Evolutionary conservation across 2,113 vertebrate genomes (phyloP).

Genomic region (Pedionomus torquatus): DNA sequence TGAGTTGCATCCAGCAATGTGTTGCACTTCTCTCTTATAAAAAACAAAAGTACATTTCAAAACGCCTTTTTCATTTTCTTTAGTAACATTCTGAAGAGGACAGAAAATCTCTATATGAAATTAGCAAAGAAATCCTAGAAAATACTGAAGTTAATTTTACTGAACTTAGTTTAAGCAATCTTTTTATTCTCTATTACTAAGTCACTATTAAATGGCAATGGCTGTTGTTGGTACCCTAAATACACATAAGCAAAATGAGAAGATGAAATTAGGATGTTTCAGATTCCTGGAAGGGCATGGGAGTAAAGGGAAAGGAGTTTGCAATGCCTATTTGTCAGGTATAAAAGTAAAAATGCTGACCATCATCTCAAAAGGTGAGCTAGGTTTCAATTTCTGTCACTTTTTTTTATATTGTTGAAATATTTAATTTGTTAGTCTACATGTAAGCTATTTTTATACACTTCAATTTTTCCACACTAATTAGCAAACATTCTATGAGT

Average conservation of each 20-base stretch:
- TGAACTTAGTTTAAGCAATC: background rate
- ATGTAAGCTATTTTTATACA: background rate
- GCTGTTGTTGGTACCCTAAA: background rate
- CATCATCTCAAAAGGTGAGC: background rate
- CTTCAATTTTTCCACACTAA: background rate
- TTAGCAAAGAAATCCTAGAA: background rate
- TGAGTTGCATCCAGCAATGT: background rate
- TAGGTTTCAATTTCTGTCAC: background rate
- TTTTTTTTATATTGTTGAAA: background rate
- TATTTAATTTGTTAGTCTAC: background rate
- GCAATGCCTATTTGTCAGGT: background rate
- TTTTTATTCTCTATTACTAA: constrained; percentile 13
- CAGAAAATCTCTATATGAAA: background rate
- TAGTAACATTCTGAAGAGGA: background rate
- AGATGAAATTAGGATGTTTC: background rate
- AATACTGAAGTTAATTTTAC: background rate
- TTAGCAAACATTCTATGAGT: background rate
- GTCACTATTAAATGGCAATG: background rate
- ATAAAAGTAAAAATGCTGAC: background rate
- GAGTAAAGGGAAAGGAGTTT: background rate
- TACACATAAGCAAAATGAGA: background rate
- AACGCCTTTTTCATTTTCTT: background rate
- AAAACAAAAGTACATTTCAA: background rate
- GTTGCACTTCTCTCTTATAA: background rate
- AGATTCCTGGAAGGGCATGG: background rate